A percentile compares a stretch with the other conserved stretches of the same genome.
These are phyloP conservation scores for Lasioglossum oenotherae DNA, from an alignment of 2,888 invertebrate genomes.

Conservation along the genomic window DNA sequence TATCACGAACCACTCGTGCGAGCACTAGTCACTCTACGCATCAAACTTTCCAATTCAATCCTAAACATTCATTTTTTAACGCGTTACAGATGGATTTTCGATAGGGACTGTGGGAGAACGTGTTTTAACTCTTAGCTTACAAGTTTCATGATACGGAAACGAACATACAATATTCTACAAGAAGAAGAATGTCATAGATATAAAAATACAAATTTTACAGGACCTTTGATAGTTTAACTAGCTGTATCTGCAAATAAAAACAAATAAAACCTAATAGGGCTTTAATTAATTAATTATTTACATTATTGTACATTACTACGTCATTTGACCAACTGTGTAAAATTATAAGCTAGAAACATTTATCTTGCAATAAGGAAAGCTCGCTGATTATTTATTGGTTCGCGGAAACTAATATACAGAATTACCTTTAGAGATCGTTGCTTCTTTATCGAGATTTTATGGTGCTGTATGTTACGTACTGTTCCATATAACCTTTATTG, in stretches of 20 bases:
- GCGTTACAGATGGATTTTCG: not conserved
- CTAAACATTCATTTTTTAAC: not conserved
- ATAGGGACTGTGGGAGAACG: not conserved
- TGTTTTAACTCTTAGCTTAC: not conserved
- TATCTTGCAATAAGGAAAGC: not conserved
- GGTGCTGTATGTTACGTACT: not conserved
- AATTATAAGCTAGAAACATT: not conserved
- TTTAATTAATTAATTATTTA: no score
- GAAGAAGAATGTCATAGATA: no score
- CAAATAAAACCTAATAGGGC: no score
- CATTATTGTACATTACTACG: no score
- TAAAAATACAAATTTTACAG: no score
- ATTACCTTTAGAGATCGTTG: not conserved
- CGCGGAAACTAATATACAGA: not conserved
- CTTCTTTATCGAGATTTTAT: not conserved
- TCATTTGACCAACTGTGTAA: no score
- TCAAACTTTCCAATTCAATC: slow-evolving; percentile 24
- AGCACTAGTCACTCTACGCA: not conserved
- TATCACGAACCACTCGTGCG: not conserved
- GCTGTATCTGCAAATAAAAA: no score
- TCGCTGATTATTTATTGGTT: not conserved
- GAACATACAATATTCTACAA: no score
- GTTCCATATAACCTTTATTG: not conserved
- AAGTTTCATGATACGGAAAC: no score
- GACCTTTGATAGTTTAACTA: no score